Conservation (phyloP, 2,888 invertebrate species). For the Spisula subtruncata region DNA sequence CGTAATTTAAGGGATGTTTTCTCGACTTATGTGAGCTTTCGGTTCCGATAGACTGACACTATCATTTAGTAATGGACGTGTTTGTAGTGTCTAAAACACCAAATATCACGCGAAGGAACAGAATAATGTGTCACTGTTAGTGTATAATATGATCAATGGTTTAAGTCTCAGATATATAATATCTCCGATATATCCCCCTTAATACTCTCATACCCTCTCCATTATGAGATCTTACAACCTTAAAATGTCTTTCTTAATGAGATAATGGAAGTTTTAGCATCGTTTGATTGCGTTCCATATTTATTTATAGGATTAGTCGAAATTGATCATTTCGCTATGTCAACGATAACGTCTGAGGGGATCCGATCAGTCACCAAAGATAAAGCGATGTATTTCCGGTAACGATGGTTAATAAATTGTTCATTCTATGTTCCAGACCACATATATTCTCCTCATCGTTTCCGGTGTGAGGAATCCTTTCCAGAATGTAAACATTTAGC, state of each 20-base stretch:
- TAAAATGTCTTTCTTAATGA: constrained; percentile 63
- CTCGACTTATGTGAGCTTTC: background rate
- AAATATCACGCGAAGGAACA: constrained; percentile 23
- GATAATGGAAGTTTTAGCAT: constrained; percentile 67
- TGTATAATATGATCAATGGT: constrained; percentile 34
- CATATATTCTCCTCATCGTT: constrained; percentile 49
- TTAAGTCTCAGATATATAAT: constrained; percentile 34
- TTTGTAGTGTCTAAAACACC: background rate
- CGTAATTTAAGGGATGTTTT: background rate
- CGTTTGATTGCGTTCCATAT: constrained; percentile 58
- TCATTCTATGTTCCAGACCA: constrained; percentile 62
- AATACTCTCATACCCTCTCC: constrained; percentile 41
- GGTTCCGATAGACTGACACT: background rate
- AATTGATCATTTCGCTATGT: constrained; percentile 71
- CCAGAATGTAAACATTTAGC: constrained; percentile 47
- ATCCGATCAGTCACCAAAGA: constrained; percentile 56
- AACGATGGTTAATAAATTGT: constrained; percentile 68
- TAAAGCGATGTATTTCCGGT: constrained; percentile 59
- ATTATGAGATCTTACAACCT: constrained; percentile 53
- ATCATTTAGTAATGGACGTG: background rate
- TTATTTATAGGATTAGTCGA: constrained; percentile 68
- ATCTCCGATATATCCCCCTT: constrained; percentile 34
- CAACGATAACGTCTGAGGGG: constrained; percentile 60
- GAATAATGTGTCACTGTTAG: background rate
- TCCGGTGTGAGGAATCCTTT: constrained; percentile 49